Base-by-base conservation (phyloP, 2,113 vertebrate genomes). In the Emydura subglobosa region DNA sequence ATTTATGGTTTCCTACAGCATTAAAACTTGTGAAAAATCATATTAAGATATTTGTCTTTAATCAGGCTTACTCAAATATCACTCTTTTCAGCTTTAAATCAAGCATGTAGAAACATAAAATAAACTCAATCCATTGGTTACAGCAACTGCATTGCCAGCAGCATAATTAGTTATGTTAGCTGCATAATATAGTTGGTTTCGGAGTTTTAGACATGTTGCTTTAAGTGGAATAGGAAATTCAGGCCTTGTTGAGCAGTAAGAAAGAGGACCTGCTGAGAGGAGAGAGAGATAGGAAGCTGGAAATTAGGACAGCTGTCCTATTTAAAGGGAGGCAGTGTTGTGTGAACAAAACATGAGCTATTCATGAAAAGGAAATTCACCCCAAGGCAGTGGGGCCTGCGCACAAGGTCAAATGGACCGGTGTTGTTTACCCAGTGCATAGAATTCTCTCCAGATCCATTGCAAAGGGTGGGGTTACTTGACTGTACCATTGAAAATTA, bases 61-160 rank as follows among this genome's bases (percentile, higher is more conserved):
- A 79, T 59, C 47, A 34, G 3, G 6, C 14, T 65, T 81, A 94
- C 92, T 81, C 34, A 91, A 17, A 50, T 81, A 50, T 83, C 31
- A 49, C 12, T 4, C 6, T 50, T 94, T 88, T 31, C 25, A 86
- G 10, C 42, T 93, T 87, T 88, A 94, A 92, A 92, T 3, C 31
- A 1, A 7, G 13, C 89, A 81, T 83, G 89, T 31, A 14, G 57
- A 94, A 49, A 24, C 78, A 10, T 88, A 55, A 85, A n/a, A 47
- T 65, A 80, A 91, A 91, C 91, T 78, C 59, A 72, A 78, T 88
- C 53, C 24, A 42, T 55, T 87, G 39, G 81, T 83, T 96, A 85
- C 42, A 68, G 65, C 54, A 87, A 76, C 74, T 81, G 83, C n/a
- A 44, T 24, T 85, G 50, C 10, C 92, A 79, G 29, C 21, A 83